These are phyloP conservation scores for Festucalex cinctus DNA, from an alignment of 2,113 vertebrate species.

Conservation along the genomic window DNA sequence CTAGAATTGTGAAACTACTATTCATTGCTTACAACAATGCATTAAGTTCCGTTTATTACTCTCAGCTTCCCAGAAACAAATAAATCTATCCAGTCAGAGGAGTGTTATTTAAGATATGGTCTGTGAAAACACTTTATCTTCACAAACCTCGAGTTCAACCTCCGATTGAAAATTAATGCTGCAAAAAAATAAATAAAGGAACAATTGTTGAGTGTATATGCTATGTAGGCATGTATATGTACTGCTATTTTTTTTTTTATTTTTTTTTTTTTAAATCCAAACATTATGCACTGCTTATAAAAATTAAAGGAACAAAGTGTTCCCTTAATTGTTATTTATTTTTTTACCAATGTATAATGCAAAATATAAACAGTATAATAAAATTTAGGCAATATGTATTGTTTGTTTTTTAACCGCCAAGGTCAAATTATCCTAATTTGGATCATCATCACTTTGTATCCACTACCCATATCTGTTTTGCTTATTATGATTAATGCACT, in stretches of 20 bases:
- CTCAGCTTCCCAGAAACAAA: slow-evolving; percentile 13
- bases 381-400: background rate
- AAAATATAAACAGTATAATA: background rate
- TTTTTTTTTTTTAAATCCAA: too few species aligned
- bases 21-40: background rate
- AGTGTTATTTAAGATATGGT: slow-evolving; percentile 19
- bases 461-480: background rate
- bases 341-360: background rate
- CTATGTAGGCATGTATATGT: too few species aligned
- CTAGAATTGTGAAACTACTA: slow-evolving; percentile 21
- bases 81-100: slow-evolving; percentile 4
- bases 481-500: background rate
- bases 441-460: background rate
- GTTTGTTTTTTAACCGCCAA: background rate
- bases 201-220: too few species aligned
- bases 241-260: too few species aligned
- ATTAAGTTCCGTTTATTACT: slow-evolving; percentile 8
- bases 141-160: background rate
- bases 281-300: too few species aligned
- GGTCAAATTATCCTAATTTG: too few species aligned
- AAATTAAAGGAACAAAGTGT: too few species aligned
- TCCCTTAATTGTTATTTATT: too few species aligned
- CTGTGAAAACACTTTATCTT: slow-evolving; percentile 17
- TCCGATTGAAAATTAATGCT: background rate
- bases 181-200: too few species aligned